These are phyloP conservation scores for Cepphus grylle DNA, from an alignment of 2,113 vertebrate genomes.

Conservation along the genomic window DNA sequence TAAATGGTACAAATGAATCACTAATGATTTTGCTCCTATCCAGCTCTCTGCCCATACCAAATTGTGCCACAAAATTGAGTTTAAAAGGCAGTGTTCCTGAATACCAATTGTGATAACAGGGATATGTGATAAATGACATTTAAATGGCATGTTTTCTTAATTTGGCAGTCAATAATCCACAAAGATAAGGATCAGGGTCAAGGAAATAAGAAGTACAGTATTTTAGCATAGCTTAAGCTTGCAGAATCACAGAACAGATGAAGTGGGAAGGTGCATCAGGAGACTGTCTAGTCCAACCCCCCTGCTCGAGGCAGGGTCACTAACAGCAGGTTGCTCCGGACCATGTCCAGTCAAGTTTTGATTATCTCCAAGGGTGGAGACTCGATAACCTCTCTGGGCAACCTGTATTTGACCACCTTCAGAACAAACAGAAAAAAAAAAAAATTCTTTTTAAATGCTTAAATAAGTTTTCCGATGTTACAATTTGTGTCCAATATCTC, in stretches of 20 bases:
- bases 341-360: neutral
- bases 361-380: neutral
- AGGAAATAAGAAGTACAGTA: neutral
- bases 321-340: neutral
- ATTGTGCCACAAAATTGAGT: neutral
- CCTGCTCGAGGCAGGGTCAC: neutral
- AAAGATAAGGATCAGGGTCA: neutral
- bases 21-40: neutral
- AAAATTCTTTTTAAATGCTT: neutral
- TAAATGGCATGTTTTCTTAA: neutral
- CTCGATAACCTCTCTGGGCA: neutral
- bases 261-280: neutral
- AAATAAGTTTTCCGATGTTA: neutral
- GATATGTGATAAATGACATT: neutral
- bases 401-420: neutral
- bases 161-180: neutral
- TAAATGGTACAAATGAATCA: slow-evolving; percentile 25
- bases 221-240: neutral
- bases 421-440: neutral
- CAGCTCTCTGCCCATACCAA: neutral
- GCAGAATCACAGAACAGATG: neutral
- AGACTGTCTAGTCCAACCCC: neutral
- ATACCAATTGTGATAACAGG: neutral
- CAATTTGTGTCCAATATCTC: neutral
- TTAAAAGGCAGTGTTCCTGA: neutral